Evolutionary conservation across 64 coral and sea anemone species (phyloP), one percentile per base, ranked within the genome.

Genomic region (Pachyseris speciosa): DNA sequence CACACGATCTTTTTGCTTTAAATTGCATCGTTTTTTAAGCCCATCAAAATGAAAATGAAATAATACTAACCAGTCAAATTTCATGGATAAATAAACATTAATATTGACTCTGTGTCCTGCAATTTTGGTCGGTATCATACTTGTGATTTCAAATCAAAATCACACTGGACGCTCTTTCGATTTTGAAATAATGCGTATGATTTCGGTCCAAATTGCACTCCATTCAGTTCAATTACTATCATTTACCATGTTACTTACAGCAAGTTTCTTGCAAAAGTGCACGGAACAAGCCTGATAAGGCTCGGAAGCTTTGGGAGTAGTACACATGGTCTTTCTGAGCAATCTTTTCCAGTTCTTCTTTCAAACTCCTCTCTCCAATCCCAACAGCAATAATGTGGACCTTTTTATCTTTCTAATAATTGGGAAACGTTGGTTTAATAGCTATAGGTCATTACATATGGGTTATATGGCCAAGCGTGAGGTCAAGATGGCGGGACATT

Each of bases 191-290:
- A n/a, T n/a, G n/a, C n/a, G n/a, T n/a, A n/a, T n/a, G n/a, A n/a
- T n/a, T n/a, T n/a, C n/a, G n/a, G n/a, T n/a, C n/a, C n/a, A n/a
- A n/a, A n/a, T n/a, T n/a, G n/a, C n/a, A n/a, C n/a, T n/a, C n/a
- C n/a, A n/a, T n/a, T n/a, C n/a, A n/a, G n/a, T n/a, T n/a, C n/a
- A n/a, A n/a, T n/a, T n/a, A n/a, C n/a, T n/a, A n/a, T n/a, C n/a
- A n/a, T n/a, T n/a, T n/a, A n/a, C n/a, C n/a, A n/a, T n/a, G n/a
- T 25, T 30, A 76, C 73, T 81, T 63, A 81, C 77, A 61, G 33
- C 77, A 81, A 13, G 77, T 81, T 61, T 81, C 52, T 40, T 34
- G 34, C 50, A 81, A 53, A 30, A 81, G 25, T 15, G 40, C 9
- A 63, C 20, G 5, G 49, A 81, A 81, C 8, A 81, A 61, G n/a